Conservation (phyloP, 1,140 invertebrate genomes). For the Parapsyche elsis region DNA sequence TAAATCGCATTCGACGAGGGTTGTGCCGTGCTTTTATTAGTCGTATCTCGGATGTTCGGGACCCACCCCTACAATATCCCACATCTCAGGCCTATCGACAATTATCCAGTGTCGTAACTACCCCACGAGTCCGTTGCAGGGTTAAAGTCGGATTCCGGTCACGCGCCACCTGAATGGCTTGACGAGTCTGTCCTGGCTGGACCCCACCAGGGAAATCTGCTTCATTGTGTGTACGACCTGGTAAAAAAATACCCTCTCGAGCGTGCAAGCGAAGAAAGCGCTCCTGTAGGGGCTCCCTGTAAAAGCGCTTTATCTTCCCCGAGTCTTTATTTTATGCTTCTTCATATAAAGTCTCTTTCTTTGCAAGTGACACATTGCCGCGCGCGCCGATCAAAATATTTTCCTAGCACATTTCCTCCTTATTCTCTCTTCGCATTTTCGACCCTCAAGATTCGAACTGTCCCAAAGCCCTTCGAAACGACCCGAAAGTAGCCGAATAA, state of each 20-base stretch:
- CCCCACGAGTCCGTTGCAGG: slow-evolving; percentile 26
- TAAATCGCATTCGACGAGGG: slow-evolving; percentile 1
- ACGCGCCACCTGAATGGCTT: slow-evolving; percentile 54
- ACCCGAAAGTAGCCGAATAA: neutral
- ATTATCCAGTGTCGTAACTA: slow-evolving; percentile 45
- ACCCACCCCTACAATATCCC: slow-evolving; percentile 9
- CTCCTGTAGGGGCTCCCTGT: neutral
- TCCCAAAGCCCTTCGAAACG: slow-evolving; percentile 8
- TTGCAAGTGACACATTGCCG: slow-evolving; percentile 30
- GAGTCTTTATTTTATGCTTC: slow-evolving; percentile 37
- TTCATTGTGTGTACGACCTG: slow-evolving; percentile 47
- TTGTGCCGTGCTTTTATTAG: slow-evolving; percentile 22
- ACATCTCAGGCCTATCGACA: slow-evolving; percentile 38
- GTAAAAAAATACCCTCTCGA: slow-evolving; percentile 47
- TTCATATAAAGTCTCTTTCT: slow-evolving; percentile 28
- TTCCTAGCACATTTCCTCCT: slow-evolving; percentile 34
- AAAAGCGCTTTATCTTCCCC: slow-evolving; percentile 18
- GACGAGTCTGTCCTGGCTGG: slow-evolving; percentile 50
- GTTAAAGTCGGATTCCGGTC: slow-evolving; percentile 50
- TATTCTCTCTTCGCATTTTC: neutral
- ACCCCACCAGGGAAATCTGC: slow-evolving; percentile 55
- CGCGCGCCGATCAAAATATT: neutral
- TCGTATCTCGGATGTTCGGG: neutral
- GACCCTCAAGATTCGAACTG: slow-evolving; percentile 40
- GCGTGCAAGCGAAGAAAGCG: neutral